Evolutionary conservation across 2,113 vertebrate genomes (phyloP), one percentile per base, ranked within the genome.

Genomic region (Addax nasomaculatus): DNA sequence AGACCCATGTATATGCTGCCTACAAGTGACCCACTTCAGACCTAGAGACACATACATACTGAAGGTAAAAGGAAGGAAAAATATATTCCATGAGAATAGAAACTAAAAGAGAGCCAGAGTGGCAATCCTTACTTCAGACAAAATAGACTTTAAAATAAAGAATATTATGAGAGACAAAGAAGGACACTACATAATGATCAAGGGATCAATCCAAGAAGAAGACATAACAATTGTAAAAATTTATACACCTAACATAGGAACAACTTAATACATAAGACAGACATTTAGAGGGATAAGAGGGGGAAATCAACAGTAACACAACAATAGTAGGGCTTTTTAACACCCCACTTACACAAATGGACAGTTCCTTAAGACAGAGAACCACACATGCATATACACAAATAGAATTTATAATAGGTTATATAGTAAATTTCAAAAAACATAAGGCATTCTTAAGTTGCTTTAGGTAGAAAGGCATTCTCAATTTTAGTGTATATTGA

Each of bases 361-460:
- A 12, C 67, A 70, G 19, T 70, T 70, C n/a, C 36, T 70, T 36
- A 70, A 70, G n/a, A 70, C 9, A 36, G 64, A 67, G 64, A 67
- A 67, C 9, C 8, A 67, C 21, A 70, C 9, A 36, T n/a, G 36
- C 4, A 67, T 67, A 67, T 10, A 70, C 17, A 23, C 64, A 67
- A 39, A 73, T 57, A 36, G 16, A 95, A 15, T 90, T 95, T 83
- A 36, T 94, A 60, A 83, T 90, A 43, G n/a, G 36, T 85, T 85
- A 89, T 16, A 27, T 64, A 76, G 86, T 81, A 96, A 90, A 70
- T 85, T 79, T 93, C 25, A 89, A 94, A 80, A 92, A 85, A 89
- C 21, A 89, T 93, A 90, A 53, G 39, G 30, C 92, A 80, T 7
- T 55, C 81, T 95, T 86, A 79, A 79, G 55, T 79, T 88, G 23